Percentiles rank a stretch among this genome's conserved stretches.
These are phyloP conservation scores for Cyanistes caeruleus DNA, from an alignment of 2,113 vertebrate genomes.

Conservation along the genomic window DNA sequence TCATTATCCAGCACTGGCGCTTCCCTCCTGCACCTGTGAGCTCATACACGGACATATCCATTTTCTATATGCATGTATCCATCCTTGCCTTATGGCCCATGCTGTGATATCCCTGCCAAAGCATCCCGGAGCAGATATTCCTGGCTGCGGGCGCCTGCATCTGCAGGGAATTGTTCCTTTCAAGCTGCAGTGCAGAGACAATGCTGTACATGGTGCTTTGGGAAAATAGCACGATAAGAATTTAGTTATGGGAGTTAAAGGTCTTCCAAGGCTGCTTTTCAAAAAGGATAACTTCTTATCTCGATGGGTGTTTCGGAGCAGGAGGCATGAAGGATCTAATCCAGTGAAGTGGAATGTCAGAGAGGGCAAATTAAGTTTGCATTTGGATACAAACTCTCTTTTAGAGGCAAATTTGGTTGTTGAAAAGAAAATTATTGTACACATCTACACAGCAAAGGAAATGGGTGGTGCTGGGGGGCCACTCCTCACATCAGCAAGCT, in stretches of 20 bases:
- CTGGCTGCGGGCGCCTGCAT: neutral
- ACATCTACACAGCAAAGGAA: neutral
- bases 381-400: neutral
- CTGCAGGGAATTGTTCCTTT: neutral
- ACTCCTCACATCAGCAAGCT: neutral
- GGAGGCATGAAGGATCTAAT: neutral
- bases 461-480: fast-evolving
- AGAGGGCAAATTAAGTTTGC: neutral
- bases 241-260: slow-evolving; percentile 13
- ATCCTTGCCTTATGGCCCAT: neutral
- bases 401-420: neutral
- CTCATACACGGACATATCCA: neutral
- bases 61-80: neutral
- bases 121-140: neutral
- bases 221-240: neutral
- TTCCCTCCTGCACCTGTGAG: neutral
- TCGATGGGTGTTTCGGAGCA: neutral
- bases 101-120: neutral
- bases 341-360: neutral
- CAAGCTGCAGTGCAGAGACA: neutral
- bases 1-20: neutral
- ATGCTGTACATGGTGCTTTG: neutral
- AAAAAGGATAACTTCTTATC: neutral
- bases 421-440: neutral
- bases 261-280: slow-evolving; percentile 6